Base-by-base conservation (phyloP, 2,113 vertebrate genomes). In the Campylorhamphus procurvoides region DNA sequence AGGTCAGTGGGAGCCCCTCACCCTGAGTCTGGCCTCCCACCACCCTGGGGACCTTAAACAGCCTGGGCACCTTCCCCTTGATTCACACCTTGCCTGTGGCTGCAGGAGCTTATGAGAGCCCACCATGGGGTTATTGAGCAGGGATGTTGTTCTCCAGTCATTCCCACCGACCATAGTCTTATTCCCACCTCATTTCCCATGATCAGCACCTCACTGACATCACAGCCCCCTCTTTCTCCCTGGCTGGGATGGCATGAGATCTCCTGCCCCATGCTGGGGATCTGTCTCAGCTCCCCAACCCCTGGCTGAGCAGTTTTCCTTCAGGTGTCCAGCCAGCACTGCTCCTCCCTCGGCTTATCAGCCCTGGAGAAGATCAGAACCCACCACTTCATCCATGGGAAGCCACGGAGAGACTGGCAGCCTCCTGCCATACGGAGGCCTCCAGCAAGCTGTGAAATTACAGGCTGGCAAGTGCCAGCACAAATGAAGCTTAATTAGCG, bases 391-490 rank as follows among this genome's bases (percentile, higher is more conserved):
- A 29, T 44, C 63, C 8, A 22, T 5, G 29, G 33, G 66, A 58
- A 77, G 20, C 16, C 12, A 9, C 0, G 1, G 29, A 46, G 14
- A 5, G 11, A 31, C 24, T 46, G 37, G 49, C 78, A 71, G 62
- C 40, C 6, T 67, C 58, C 75, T 40, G 40, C 1, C 1, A 52
- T 16, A 18, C 0, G 1, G 25, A 58, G 72, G 49, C 42, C 37
- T 82, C 64, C 67, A 58, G 67, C 76, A 87, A 84, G 64, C 46
- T 84, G 69, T 71, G 69, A 62, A 84, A 72, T 81, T 50, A 67
- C 47, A 84, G 52, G 9, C n/a, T 77, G 74, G 52, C 23, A 20
- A 40, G n/a, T 16, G 63, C 74, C n/a, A 77, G 74, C 1, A 2
- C 52, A 63, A 72, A 88, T 0, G 18, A 84, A 63, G 74, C 50